phyloP scores from a whole-genome alignment of 2,113 vertebrate species.

The Pseudopipra pipra region DNA sequence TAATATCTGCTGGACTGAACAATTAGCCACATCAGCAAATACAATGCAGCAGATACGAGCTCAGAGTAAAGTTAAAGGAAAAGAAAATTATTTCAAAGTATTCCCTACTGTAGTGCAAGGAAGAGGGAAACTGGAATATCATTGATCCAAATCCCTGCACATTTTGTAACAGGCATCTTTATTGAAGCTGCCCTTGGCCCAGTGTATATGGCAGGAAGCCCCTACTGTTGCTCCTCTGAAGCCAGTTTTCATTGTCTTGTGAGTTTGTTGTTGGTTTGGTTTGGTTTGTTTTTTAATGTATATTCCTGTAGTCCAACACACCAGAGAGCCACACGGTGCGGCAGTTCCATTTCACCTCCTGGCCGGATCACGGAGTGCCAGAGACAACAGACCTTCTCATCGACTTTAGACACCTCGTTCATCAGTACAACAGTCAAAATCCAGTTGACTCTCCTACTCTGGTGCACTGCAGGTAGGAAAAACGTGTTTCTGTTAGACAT shows the following conservation, averaged over 20 bases:
- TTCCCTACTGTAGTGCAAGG: neutral
- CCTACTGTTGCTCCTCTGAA: neutral
- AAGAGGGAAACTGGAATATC: neutral
- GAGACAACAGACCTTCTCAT: conserved; percentile 92
- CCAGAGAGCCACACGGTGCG: conserved; percentile 82
- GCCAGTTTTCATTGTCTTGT: neutral
- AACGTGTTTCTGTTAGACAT: neutral
- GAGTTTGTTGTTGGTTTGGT: neutral
- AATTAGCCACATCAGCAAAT: neutral
- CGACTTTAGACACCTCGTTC: conserved; percentile 89
- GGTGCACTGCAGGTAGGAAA: conserved; percentile 93
- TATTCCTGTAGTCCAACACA: conserved; percentile 75
- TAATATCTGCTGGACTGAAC: neutral
- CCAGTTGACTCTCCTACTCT: conserved; percentile 83
- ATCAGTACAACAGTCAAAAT: conserved; percentile 87
- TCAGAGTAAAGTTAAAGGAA: neutral
- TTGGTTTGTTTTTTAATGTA: neutral
- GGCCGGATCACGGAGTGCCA: conserved; percentile 94
- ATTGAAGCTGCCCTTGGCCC: neutral
- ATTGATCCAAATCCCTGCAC: neutral
- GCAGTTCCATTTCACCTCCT: conserved; percentile 98
- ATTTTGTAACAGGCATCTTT: neutral
- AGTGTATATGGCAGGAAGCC: neutral
- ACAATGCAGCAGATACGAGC: neutral
- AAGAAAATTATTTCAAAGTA: neutral